These are phyloP conservation scores for Drosophila obscura DNA, from an alignment of 1,140 invertebrate genomes.

Conservation along the genomic window DNA sequence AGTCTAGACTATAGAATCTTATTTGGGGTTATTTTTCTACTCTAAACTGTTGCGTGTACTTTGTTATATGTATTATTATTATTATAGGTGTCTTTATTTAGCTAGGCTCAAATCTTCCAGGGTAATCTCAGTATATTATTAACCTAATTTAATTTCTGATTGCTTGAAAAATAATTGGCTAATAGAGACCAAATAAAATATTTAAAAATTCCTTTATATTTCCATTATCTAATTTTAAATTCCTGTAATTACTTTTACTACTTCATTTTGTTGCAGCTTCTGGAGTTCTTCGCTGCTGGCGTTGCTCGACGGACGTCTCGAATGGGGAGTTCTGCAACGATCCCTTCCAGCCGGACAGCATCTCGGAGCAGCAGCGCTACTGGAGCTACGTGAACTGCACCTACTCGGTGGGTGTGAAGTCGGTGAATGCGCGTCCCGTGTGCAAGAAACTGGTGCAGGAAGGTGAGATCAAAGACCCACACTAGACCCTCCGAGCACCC, in stretches of 20 bases:
- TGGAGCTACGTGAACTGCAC: slow-evolving; percentile 84
- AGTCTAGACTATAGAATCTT: no score
- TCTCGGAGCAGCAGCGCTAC: slow-evolving; percentile 83
- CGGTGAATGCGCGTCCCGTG: slow-evolving; percentile 80
- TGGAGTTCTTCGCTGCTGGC: slow-evolving; percentile 78
- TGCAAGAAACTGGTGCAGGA: slow-evolving; percentile 84
- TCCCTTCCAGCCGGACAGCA: slow-evolving; percentile 77
- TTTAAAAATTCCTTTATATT: no score
- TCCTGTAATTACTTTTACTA: neutral
- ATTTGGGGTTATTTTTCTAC: no score
- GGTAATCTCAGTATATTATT: no score
- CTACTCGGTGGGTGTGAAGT: slow-evolving; percentile 71
- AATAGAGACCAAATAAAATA: no score
- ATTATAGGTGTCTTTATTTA: no score
- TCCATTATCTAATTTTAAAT: no score
- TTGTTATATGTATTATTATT: no score
- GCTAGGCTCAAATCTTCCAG: no score
- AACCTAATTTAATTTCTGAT: no score
- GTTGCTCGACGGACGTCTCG: slow-evolving; percentile 83
- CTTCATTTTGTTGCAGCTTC: slow-evolving; percentile 53
- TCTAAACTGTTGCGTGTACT: no score
- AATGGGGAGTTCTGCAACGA: slow-evolving; percentile 83
- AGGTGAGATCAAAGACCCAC: slow-evolving; percentile 61
- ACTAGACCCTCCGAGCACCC: neutral
- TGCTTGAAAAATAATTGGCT: no score